Evolutionary conservation across 2,888 invertebrate genomes (phyloP), one percentile per base, ranked within the genome.

Genomic region (Hermaeophaga mercurialis): DNA sequence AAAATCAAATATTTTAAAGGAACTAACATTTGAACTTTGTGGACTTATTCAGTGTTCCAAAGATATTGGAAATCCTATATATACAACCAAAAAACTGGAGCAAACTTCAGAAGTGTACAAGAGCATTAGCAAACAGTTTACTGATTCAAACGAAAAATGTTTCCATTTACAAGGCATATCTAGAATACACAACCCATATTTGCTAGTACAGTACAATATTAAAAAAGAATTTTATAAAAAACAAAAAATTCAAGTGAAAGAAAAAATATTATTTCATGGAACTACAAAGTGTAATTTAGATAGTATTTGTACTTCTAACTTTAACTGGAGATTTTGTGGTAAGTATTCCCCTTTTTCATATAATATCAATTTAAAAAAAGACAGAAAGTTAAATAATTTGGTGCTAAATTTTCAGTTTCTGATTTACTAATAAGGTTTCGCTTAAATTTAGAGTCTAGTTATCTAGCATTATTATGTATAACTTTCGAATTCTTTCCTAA

Each of bases 151-250:
- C 26, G 34, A 44, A 15, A 2, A 14, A 31, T 22, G 22, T 26
- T 53, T 44, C 15, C 18, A n/a, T 6, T 22, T 53, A 5, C n/a
- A 31, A 9, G 17, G 17, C 7, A 45, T 47, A 9, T 8, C 19
- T 12, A 47, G 34, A 47, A 11, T 47, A 34, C 9, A 34, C 14
- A 47, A 47, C 34, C 47, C 34, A 11, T 47, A 28, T 19, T 47
- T 47, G 22, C 18, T 47, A 1, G 8, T 47, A 12, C 48, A 48
- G 17, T 48, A 48, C 38, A 17, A 31, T 8, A 2, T 48, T 6
- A 39, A 48, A 48, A 18, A n/a, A 3, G 17, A 48, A 38, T 24
- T 24, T 12, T 1, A 2, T 1, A 1, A 38, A 7, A 3, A 38
- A 5, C 14, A 38, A 9, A 17, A 17, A 38, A 6, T 38, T 18